Conservation (phyloP, 1,140 invertebrate species). For the Octopus sinensis region DNA sequence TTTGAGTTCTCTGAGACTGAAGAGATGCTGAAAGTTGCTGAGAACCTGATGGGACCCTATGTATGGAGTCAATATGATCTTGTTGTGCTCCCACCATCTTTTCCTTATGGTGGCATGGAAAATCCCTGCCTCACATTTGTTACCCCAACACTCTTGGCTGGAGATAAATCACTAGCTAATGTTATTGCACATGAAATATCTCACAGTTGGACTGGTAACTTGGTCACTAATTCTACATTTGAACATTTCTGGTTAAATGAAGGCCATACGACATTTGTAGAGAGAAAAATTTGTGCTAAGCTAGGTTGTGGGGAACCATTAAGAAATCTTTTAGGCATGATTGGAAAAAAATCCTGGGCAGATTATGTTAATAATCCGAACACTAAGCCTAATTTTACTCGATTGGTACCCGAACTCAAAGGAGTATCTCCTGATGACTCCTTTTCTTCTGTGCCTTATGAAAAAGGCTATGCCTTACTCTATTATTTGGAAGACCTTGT, state of each 20-base stretch:
- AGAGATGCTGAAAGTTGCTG: slow-evolving; percentile 77
- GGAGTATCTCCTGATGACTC: slow-evolving; percentile 88
- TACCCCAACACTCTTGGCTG: slow-evolving; percentile 84
- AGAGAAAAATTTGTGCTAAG: slow-evolving; percentile 77
- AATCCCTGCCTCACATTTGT: slow-evolving; percentile 95
- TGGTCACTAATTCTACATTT: slow-evolving; percentile 88
- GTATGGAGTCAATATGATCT: slow-evolving; percentile 72
- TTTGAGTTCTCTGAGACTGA: slow-evolving; percentile 70
- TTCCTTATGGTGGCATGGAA: slow-evolving; percentile 96
- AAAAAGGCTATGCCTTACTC: slow-evolving; percentile 86
- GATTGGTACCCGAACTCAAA: slow-evolving; percentile 74
- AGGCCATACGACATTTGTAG: slow-evolving; percentile 90
- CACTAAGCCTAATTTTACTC: slow-evolving; percentile 68
- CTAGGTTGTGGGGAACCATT: slow-evolving; percentile 67
- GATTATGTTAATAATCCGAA: slow-evolving; percentile 62
- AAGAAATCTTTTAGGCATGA: slow-evolving; percentile 76
- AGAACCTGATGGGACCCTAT: slow-evolving; percentile 63
- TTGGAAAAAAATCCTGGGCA: slow-evolving; percentile 71
- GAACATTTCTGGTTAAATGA: slow-evolving; percentile 98
- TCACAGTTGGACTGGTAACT: slow-evolving; percentile 90
- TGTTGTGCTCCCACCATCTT: slow-evolving; percentile 86
- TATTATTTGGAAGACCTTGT: slow-evolving; percentile 81
- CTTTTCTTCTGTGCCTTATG: slow-evolving; percentile 85
- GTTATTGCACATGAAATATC: slow-evolving; percentile 93
- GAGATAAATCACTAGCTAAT: slow-evolving; percentile 79